Evolutionary conservation across 2,113 vertebrate species (phyloP), one percentile per base, ranked within the genome.

Genomic region (Callospermophilus lateralis): DNA sequence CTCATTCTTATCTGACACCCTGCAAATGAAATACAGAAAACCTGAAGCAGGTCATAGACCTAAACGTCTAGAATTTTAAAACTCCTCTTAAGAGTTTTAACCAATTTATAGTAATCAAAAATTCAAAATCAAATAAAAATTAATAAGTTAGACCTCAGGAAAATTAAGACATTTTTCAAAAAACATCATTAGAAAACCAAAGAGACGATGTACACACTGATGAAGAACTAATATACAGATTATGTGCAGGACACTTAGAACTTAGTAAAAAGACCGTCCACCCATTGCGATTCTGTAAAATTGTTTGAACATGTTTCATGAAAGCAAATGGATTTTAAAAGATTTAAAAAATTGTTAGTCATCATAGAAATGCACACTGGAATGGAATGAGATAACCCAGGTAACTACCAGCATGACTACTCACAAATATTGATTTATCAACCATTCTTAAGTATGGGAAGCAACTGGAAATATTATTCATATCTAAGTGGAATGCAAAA

Each of bases 161-260:
- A 61, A 78, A 84, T 58, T 17, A 55, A 85, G 77, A 92, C 4
- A 6, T 51, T 13, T 10, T 58, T 87, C 53, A 86, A 55, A 93
- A 91, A 22, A 63, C 0, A 30, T 24, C 13, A 55, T 65, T 61
- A 88, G 42, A 88, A 84, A 80, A 73, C 45, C 2, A 85, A 86
- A 87, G 20, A 58, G 4, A 1, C 28, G 1, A 7, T 32, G 51
- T 1, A 51, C 0, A 37, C 0, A 28, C 0, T 77, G 3, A 89
- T 28, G 68, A 83, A 90, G n/a, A 26, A 51, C 55, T 42, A 51
- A 30, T 77, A 51, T 42, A 32, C 22, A 55, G 26, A 84, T 68
- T 55, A 53, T 34, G 74, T 22, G 51, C 8, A 61, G 8, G 80
- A 79, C 0, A 58, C 2, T 89, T 73, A 51, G 1, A 72, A 63